These are phyloP conservation scores for Carpatolechia fugitivella DNA, from an alignment of 2,888 invertebrate species.

Conservation along the genomic window DNA sequence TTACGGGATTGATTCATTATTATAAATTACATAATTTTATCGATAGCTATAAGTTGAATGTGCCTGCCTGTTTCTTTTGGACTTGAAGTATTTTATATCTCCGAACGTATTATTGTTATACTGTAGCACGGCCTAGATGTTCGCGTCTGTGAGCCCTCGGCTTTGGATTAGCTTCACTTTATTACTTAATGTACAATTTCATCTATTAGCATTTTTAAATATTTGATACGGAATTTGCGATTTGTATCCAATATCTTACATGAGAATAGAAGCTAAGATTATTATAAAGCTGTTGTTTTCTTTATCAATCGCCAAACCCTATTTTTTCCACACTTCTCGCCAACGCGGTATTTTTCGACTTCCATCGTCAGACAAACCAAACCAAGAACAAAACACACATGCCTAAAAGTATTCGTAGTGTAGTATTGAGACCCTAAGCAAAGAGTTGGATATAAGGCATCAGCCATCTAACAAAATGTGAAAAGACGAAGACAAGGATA, in stretches of 20 bases:
- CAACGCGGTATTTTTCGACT: too few relatives aligned
- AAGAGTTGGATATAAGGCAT: too few relatives aligned
- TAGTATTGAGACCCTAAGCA: too few relatives aligned
- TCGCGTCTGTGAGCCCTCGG: slow-evolving; percentile 17
- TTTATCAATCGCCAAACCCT: too few relatives aligned
- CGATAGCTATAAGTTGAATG: slow-evolving; percentile 56
- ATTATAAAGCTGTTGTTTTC: slow-evolving; percentile 36
- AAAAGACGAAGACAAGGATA: too few relatives aligned
- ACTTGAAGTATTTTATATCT: slow-evolving; percentile 19
- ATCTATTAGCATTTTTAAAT: slow-evolving; percentile 65
- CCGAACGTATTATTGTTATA: slow-evolving; percentile 27
- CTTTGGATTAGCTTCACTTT: slow-evolving; percentile 50
- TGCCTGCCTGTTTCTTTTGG: slow-evolving; percentile 57
- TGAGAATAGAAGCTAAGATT: slow-evolving; percentile 67
- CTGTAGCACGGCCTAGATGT: slow-evolving; percentile 33
- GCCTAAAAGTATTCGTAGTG: too few relatives aligned
- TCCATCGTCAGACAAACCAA: too few relatives aligned
- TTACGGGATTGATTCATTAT: slow-evolving; percentile 54
- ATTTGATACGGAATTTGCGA: slow-evolving; percentile 71
- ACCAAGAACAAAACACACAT: too few relatives aligned
- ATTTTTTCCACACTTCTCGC: too few relatives aligned
- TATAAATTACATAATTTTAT: slow-evolving; percentile 43
- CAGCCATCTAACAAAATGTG: too few relatives aligned
- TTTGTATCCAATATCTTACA: slow-evolving; percentile 73
- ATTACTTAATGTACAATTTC: slow-evolving; percentile 65